Conservation (phyloP, 2,113 vertebrate species). For the Mus pahari region DNA sequence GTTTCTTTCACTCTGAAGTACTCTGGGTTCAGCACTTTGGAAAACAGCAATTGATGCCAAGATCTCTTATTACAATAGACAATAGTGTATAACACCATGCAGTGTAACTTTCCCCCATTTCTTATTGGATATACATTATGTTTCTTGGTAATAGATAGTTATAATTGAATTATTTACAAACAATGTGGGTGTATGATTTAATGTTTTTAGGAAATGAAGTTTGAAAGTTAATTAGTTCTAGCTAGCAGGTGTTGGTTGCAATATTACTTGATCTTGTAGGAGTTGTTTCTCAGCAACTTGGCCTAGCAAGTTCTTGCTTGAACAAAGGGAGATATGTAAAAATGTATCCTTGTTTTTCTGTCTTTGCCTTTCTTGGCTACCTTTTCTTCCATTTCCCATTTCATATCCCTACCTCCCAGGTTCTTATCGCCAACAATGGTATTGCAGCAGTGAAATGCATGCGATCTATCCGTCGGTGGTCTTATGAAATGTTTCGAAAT, state of each 20-base stretch:
- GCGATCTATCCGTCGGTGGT: constrained; percentile 99
- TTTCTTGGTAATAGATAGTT: neutral
- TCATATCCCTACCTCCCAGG: constrained; percentile 84
- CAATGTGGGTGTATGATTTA: constrained; percentile 42
- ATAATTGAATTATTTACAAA: constrained; percentile 39
- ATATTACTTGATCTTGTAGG: neutral
- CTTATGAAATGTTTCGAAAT: constrained; percentile 99
- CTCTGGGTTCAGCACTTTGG: neutral
- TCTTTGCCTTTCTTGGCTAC: constrained; percentile 40
- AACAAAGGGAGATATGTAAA: neutral
- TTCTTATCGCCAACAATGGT: constrained; percentile 99
- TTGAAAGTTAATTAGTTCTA: constrained; percentile 28
- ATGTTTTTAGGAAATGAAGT: constrained; percentile 37
- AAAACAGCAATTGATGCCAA: constrained; percentile 9
- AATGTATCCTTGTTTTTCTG: neutral
- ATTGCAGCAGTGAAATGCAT: constrained; percentile 99
- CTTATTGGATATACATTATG: neutral
- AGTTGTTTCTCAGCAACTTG: constrained; percentile 30
- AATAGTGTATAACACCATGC: neutral
- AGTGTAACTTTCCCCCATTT: neutral
- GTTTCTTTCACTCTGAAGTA: neutral
- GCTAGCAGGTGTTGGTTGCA: neutral
- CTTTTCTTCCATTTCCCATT: neutral
- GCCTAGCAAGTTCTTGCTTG: constrained; percentile 34
- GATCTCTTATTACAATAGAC: neutral